These are phyloP conservation scores for Acarapis woodi DNA, from an alignment of 1,140 invertebrate species.

Conservation along the genomic window DNA sequence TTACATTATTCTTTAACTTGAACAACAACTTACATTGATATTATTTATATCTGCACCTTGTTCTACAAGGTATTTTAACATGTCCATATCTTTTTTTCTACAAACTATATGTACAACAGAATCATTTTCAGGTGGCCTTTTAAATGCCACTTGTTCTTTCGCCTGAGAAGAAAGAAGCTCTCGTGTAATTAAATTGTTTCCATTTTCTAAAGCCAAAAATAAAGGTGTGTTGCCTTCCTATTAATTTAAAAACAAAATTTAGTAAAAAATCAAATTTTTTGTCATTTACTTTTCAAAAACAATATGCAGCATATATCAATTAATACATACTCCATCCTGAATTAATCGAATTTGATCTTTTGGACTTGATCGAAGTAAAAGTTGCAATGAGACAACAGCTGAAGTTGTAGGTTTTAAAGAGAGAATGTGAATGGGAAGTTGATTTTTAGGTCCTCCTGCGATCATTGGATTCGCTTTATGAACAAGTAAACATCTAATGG, in stretches of 20 bases:
- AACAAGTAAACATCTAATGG: constrained; percentile 56
- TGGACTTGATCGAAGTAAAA: constrained; percentile 45
- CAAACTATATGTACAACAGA: constrained; percentile 70
- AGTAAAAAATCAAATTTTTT: neutral
- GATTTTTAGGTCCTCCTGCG: constrained; percentile 43
- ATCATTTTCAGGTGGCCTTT: constrained; percentile 25
- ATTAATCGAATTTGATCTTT: constrained; percentile 57
- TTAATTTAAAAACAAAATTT: constrained; percentile 3
- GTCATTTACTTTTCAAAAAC: neutral
- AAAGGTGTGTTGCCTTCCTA: constrained; percentile 76
- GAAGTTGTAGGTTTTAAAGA: constrained; percentile 61
- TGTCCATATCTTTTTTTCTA: constrained; percentile 55
- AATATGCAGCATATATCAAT: neutral
- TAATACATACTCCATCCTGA: constrained; percentile 44
- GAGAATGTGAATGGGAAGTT: constrained; percentile 67
- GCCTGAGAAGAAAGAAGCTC: constrained; percentile 42
- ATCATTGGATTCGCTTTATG: constrained; percentile 70
- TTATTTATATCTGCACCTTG: constrained; percentile 63
- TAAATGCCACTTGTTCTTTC: constrained; percentile 25
- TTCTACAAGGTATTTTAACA: constrained; percentile 65
- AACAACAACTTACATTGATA: constrained; percentile 33
- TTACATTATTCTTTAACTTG: neutral
- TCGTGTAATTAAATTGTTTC: constrained; percentile 65
- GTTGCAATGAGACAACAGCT: constrained; percentile 53
- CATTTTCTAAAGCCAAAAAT: constrained; percentile 63